Percentiles rank a stretch among this genome's conserved stretches.
Evolutionary conservation across 2,797 vertebrate genomes (phyloP).

Genomic region (Oreochromis mossambicus): DNA sequence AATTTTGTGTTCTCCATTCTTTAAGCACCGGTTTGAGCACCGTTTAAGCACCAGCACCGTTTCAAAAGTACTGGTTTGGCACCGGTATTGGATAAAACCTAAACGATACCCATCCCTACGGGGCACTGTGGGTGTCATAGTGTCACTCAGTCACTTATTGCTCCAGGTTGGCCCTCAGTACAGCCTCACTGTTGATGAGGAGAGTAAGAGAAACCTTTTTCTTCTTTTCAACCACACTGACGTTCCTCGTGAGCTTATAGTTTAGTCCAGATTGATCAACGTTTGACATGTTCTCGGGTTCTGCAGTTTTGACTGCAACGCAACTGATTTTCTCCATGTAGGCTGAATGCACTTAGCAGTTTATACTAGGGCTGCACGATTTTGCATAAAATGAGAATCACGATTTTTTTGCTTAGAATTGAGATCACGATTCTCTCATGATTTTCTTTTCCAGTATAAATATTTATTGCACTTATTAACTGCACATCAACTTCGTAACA

Average conservation of each 20-base stretch:
- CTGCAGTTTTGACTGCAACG: neutral
- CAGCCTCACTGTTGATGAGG: neutral
- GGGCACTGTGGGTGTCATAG: neutral
- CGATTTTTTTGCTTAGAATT: too few relatives aligned
- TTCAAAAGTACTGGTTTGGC: too few relatives aligned
- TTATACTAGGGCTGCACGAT: neutral
- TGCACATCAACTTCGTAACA: too few relatives aligned
- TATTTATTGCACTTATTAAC: too few relatives aligned
- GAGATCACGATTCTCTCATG: too few relatives aligned
- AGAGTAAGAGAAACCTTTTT: neutral
- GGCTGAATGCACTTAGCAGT: neutral
- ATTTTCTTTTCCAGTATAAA: too few relatives aligned
- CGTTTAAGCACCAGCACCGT: too few relatives aligned
- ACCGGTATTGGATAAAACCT: too few relatives aligned
- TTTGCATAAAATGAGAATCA: too few relatives aligned
- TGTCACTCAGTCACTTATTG: neutral
- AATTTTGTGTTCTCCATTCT: too few relatives aligned
- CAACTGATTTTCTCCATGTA: neutral
- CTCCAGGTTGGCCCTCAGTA: neutral
- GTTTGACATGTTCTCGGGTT: neutral
- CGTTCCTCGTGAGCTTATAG: neutral
- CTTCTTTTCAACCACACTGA: neutral
- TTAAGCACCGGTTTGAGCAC: too few relatives aligned
- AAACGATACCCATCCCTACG: too few relatives aligned
- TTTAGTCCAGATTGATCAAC: neutral